Base-by-base conservation (phyloP, 2,113 vertebrate species). In the Lota lota region DNA sequence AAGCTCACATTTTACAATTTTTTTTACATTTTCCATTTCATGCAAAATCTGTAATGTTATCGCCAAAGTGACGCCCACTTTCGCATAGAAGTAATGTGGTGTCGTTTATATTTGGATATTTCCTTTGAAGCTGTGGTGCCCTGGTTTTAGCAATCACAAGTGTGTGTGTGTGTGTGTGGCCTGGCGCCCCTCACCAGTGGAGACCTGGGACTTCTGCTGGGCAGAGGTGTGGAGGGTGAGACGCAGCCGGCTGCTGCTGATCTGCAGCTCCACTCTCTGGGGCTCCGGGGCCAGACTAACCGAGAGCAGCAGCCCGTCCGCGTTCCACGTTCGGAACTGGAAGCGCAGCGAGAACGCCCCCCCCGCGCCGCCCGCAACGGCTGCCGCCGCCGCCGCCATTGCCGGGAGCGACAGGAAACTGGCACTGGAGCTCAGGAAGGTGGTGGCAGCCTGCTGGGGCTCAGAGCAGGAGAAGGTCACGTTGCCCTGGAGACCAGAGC, bases 261-360 rank as follows among this genome's bases (percentile, higher is more conserved):
- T 89, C 67, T 91, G 93, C 75, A 99, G 85, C 69, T 92, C 77
- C 71, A 98, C 70, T 79, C 33, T 56, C 76, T 89, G 93, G 0
- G 93, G 93, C 76, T 89, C 91, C 64, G 87, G 92, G 74, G 90
- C 91, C 63, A 98, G 88, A 51, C 88, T 83, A 0, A 92, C 86
- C 57, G 92, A 94, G 61, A 98, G 85, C 61, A 99, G 92, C 22
- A 96, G 91, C 20, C 96, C 95, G 0, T 98, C 93, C 7, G 85
- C 82, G 86, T 97, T 99, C 97, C 97, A 99, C 0, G 96, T 98
- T 76, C 97, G 92, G 84, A 98, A 96, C 90, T 99, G 96, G 84
- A 99, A 94, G 70, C 93, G 94, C 51, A 95, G 87, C 0, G 95
- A 93, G 66, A 98, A 90, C 14, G 76, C 85, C 69, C 87, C 1